phyloP scores from a whole-genome alignment of 2,113 vertebrate species.

The Ramphastos sulfuratus region DNA sequence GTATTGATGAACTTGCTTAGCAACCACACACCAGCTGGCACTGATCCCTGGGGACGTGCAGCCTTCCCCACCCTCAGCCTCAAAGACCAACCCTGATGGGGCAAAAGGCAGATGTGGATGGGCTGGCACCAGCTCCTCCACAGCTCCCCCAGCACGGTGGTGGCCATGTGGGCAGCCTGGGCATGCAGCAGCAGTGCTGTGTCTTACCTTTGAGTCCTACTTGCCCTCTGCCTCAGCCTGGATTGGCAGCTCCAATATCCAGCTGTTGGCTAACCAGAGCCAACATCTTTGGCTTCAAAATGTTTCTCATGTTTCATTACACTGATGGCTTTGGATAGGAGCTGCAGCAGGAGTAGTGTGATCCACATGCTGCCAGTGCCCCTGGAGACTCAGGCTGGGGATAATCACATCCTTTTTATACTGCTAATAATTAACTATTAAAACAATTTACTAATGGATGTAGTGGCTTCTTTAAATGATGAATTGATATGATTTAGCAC shows the following conservation, averaged over 20 bases:
- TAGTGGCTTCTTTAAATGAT: constrained; percentile 49
- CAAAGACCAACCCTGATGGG: neutral
- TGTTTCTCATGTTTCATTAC: neutral
- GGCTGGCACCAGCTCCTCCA: neutral
- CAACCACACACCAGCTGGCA: neutral
- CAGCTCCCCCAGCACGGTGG: rapidly evolving
- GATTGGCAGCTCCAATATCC: neutral
- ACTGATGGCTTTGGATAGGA: neutral
- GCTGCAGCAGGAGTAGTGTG: neutral
- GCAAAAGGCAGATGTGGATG: rapidly evolving
- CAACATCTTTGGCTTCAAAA: neutral
- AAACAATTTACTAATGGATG: constrained; percentile 63
- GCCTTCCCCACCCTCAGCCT: neutral
- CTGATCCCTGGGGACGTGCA: neutral
- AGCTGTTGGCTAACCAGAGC: neutral
- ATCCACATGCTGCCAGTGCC: neutral
- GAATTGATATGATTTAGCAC: constrained; percentile 29
- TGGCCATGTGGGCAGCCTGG: neutral
- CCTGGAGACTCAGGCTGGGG: neutral
- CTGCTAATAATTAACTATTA: constrained; percentile 57
- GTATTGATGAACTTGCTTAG: neutral
- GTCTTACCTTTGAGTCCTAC: rapidly evolving
- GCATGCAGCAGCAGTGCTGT: no score
- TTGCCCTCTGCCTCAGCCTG: neutral
- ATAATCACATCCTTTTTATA: constrained; percentile 12